Conservation (phyloP, 2,113 vertebrate species). For the Rhinogobius similis region DNA sequence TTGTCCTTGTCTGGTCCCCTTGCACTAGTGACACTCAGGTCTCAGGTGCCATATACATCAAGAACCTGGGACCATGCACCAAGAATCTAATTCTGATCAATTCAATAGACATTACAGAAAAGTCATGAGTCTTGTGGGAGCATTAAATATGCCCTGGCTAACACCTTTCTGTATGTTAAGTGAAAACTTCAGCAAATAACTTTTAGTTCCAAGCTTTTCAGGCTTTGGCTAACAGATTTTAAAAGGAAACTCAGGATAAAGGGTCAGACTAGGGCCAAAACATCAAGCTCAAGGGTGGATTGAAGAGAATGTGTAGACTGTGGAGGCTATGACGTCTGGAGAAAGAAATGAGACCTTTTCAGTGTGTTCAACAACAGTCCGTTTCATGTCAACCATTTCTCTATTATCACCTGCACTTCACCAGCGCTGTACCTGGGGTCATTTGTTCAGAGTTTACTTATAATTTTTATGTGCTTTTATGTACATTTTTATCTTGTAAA, state of each 20-base stretch:
- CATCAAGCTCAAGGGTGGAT: conserved; percentile 35
- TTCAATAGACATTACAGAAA: conserved; percentile 31
- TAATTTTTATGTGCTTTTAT: background rate
- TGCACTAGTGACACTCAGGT: conserved; percentile 16
- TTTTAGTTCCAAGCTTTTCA: conserved; percentile 31
- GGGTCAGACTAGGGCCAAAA: conserved; percentile 22
- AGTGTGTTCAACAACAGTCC: background rate
- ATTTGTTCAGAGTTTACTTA: background rate
- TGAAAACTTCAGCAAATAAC: too few relatives aligned
- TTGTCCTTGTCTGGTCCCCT: background rate
- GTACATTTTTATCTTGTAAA: background rate
- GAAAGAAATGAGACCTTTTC: too few relatives aligned
- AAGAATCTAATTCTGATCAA: conserved; percentile 1
- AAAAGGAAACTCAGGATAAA: conserved; percentile 29
- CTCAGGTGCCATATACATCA: conserved; percentile 26
- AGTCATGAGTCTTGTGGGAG: background rate
- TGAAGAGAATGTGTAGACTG: conserved; percentile 15
- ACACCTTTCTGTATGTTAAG: conserved; percentile 23
- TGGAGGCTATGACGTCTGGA: conserved; percentile 39
- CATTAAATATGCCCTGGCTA: background rate
- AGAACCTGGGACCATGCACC: too few relatives aligned
- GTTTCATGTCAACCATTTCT: background rate
- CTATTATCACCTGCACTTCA: background rate
- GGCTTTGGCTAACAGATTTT: conserved; percentile 31
- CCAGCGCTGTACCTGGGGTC: background rate